Percentiles rank a stretch among this genome's conserved stretches.
Conservation (phyloP, 92 coral and sea anemone species). For the Diadumene lineata region DNA sequence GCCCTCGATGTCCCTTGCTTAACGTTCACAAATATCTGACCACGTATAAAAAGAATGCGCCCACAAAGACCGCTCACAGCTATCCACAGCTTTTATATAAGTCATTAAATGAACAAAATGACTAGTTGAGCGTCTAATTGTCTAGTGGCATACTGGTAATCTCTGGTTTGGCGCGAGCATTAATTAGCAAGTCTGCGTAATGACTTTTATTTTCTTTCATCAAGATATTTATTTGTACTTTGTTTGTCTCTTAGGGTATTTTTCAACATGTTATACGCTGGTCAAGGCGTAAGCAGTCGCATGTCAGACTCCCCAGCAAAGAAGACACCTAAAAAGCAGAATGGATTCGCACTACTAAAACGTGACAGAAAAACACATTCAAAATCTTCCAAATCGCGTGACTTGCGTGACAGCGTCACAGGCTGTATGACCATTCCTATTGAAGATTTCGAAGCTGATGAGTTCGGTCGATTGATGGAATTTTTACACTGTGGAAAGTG, state of each 20-base stretch:
- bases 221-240: neutral
- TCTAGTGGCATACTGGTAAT: too few relatives aligned
- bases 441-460: constrained; percentile 55
- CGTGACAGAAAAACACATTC: constrained; percentile 3
- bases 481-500: constrained; percentile 56
- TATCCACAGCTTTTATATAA: too few relatives aligned
- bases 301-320: constrained; percentile 19
- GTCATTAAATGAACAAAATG: too few relatives aligned
- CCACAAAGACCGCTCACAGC: too few relatives aligned
- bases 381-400: neutral
- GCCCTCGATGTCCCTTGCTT: too few relatives aligned
- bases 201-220: neutral
- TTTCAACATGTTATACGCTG: constrained; percentile 36
- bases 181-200: too few relatives aligned
- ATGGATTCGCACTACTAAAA: constrained; percentile 31
- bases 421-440: constrained; percentile 37
- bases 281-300: constrained; percentile 14
- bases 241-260: constrained; percentile 20
- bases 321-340: constrained; percentile 13
- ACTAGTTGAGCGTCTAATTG: too few relatives aligned
- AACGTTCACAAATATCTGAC: too few relatives aligned
- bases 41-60: too few relatives aligned
- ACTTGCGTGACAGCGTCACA: constrained; percentile 4
- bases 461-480: constrained; percentile 63
- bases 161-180: too few relatives aligned